Conservation (phyloP, 2,888 invertebrate genomes). For the Drosophila macrospina region DNA sequence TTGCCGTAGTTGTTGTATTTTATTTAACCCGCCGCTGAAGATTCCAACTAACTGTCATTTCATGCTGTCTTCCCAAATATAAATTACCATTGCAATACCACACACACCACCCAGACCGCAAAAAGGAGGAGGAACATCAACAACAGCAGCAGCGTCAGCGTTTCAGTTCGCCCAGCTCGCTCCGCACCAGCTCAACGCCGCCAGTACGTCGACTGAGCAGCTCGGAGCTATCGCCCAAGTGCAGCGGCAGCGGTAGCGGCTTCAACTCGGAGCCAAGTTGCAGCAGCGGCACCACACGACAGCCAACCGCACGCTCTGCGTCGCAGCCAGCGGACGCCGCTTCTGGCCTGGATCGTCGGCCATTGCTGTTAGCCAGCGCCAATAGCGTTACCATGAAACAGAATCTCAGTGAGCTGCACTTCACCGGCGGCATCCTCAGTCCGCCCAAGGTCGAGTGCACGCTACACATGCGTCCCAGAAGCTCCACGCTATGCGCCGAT, state of each 20-base stretch:
- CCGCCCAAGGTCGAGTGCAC: slow-evolving; percentile 77
- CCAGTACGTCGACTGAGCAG: slow-evolving; percentile 56
- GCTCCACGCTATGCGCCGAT: slow-evolving; percentile 81
- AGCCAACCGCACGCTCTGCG: slow-evolving; percentile 33
- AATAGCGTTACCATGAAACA: slow-evolving; percentile 83
- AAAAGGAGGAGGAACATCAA: slow-evolving; percentile 80
- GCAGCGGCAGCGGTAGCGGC: slow-evolving; percentile 42
- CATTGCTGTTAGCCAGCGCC: slow-evolving; percentile 72
- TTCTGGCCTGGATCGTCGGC: slow-evolving; percentile 32
- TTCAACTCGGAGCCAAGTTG: slow-evolving; percentile 61
- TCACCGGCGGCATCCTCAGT: slow-evolving; percentile 70
- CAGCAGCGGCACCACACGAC: slow-evolving; percentile 11
- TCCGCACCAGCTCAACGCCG: slow-evolving; percentile 47
- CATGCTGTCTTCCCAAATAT: slow-evolving; percentile 19
- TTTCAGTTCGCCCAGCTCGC: slow-evolving; percentile 74
- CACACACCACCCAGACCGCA: slow-evolving; percentile 77
- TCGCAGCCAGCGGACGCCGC: slow-evolving; percentile 53
- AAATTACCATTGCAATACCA: slow-evolving; percentile 4
- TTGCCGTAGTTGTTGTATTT: slow-evolving; percentile 13
- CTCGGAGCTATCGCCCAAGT: slow-evolving; percentile 71
- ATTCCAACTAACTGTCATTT: slow-evolving; percentile 46
- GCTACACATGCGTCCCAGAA: slow-evolving; percentile 76
- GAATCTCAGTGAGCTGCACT: slow-evolving; percentile 83
- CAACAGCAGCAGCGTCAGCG: slow-evolving; percentile 69
- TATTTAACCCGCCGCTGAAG: slow-evolving; percentile 25